A percentile compares a stretch with the other conserved stretches of the same genome.
Conservation (phyloP, 2,888 invertebrate species). For the Mythimna albipuncta region DNA sequence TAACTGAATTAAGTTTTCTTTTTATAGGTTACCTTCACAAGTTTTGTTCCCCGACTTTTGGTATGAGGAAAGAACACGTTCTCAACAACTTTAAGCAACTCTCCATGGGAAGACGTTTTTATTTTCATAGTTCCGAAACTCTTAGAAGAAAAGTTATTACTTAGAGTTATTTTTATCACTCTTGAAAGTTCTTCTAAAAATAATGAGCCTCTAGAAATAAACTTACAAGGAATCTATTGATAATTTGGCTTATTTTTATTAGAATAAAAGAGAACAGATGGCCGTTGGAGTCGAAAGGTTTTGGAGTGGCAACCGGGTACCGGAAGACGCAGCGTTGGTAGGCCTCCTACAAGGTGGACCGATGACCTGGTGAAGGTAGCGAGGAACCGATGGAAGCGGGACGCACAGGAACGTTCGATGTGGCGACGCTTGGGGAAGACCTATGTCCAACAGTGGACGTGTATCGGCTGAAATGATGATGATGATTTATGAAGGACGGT, state of each 20-base stretch:
- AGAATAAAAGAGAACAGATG: too few relatives aligned
- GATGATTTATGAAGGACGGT: too few relatives aligned
- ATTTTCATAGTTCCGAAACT: constrained; percentile 36
- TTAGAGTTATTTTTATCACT: constrained; percentile 27
- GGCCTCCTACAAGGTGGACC: too few relatives aligned
- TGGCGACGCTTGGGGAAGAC: too few relatives aligned
- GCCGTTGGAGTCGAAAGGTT: too few relatives aligned
- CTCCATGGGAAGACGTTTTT: constrained; percentile 2
- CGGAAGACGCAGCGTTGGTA: too few relatives aligned
- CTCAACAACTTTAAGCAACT: constrained; percentile 18
- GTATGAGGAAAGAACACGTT: constrained; percentile 4
- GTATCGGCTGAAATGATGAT: too few relatives aligned
- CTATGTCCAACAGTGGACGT: too few relatives aligned
- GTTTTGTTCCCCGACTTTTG: constrained; percentile 3
- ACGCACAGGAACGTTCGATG: too few relatives aligned
- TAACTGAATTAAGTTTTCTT: neutral
- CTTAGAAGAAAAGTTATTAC: constrained; percentile 14
- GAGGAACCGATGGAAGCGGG: too few relatives aligned
- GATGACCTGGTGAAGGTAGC: too few relatives aligned
- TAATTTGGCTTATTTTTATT: neutral
- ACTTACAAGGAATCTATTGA: neutral
- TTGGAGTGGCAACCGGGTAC: too few relatives aligned
- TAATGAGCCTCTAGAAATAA: constrained; percentile 4
- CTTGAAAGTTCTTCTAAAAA: neutral
- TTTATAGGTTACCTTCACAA: neutral